Conservation (phyloP, 2,113 vertebrate species). For the Poecilia latipinna region DNA sequence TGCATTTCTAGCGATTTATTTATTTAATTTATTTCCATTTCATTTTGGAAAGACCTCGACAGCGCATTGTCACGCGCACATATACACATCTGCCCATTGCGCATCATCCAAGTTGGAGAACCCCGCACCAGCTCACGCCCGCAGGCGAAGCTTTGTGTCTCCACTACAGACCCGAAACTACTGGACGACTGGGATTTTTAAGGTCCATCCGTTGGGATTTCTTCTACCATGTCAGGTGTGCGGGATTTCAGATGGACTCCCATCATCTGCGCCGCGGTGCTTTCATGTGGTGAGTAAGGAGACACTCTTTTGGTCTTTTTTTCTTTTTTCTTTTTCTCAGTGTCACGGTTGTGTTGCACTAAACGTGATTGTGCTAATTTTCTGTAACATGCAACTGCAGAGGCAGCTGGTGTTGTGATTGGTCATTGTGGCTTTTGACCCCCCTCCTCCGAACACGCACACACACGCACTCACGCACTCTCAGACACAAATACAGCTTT, state of each 20-base stretch:
- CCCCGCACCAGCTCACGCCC: slow-evolving; percentile 38
- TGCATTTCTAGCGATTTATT: not conserved
- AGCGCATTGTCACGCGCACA: not conserved
- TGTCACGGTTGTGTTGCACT: slow-evolving; percentile 28
- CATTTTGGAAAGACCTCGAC: slow-evolving; percentile 4
- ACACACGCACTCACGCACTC: not conserved
- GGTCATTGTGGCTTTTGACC: slow-evolving; percentile 21
- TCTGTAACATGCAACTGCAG: slow-evolving; percentile 54
- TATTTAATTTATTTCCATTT: too few relatives aligned
- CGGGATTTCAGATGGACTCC: slow-evolving; percentile 73
- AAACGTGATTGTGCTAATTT: slow-evolving; percentile 42
- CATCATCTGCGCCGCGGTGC: slow-evolving; percentile 67
- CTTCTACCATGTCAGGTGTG: slow-evolving; percentile 78
- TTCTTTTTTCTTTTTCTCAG: fast-evolving
- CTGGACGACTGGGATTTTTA: slow-evolving; percentile 68
- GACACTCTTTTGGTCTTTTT: not conserved
- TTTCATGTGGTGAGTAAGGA: slow-evolving; percentile 76
- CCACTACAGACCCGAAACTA: slow-evolving; percentile 22
- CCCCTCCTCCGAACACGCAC: not conserved
- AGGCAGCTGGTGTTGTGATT: slow-evolving; percentile 51
- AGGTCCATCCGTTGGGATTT: slow-evolving; percentile 62
- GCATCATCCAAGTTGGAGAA: slow-evolving; percentile 52
- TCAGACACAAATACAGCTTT: not conserved
- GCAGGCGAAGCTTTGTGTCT: slow-evolving; percentile 36
- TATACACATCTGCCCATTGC: slow-evolving; percentile 16